Evolutionary conservation across 2,797 vertebrate species (phyloP).

Genomic region (Thaleichthys pacificus): DNA sequence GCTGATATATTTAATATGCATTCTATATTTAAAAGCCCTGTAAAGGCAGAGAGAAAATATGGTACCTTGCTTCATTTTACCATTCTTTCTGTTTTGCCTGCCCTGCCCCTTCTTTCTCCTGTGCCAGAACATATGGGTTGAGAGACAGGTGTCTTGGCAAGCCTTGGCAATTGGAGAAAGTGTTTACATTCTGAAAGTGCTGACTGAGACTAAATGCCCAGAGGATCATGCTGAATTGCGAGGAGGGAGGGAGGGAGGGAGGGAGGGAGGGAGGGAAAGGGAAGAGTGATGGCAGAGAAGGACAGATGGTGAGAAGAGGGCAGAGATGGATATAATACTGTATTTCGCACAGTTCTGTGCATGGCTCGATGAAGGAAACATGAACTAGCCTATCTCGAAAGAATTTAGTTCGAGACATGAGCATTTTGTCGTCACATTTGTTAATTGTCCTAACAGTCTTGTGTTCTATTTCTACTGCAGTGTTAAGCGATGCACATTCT

Average conservation of each 20-base stretch:
- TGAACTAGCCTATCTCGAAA: too few relatives aligned
- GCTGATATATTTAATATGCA: conserved; percentile 43
- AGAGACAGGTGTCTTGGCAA: conserved; percentile 67
- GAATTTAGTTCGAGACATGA: too few relatives aligned
- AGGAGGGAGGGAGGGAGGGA: conserved; percentile 26
- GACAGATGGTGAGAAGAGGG: conserved; percentile 26
- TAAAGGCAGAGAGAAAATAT: conserved; percentile 31
- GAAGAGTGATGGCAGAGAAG: neutral
- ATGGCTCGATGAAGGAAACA: neutral
- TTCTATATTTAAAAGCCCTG: conserved; percentile 28
- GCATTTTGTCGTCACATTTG: too few relatives aligned
- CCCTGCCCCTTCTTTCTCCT: neutral
- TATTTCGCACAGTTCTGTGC: neutral
- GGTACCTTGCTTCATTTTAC: neutral
- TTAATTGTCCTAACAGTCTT: neutral
- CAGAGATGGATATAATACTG: conserved; percentile 38
- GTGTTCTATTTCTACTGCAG: neutral
- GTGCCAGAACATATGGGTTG: conserved; percentile 52
- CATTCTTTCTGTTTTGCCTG: conserved; percentile 32
- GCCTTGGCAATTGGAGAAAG: conserved; percentile 61
- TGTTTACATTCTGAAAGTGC: conserved; percentile 63
- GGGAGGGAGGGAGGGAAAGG: conserved; percentile 3
- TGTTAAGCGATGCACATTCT: neutral
- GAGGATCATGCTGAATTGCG: conserved; percentile 57
- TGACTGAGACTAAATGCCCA: conserved; percentile 51